phyloP scores from a whole-genome alignment of 92 coral and sea anemone genomes.

The Phymanthus crucifer region DNA sequence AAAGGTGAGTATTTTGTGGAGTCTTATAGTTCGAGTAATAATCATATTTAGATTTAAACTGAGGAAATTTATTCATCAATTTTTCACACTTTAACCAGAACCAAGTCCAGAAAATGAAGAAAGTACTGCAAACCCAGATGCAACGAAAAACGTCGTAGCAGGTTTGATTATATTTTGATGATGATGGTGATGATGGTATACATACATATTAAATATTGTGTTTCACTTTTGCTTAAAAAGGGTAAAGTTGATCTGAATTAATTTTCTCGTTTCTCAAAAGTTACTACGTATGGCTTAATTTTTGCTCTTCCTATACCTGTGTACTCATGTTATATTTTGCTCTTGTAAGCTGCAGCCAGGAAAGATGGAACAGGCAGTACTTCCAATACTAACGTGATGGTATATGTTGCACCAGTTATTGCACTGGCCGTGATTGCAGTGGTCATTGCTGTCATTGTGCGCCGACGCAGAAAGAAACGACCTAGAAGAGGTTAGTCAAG shows the following conservation, averaged over 20 bases:
- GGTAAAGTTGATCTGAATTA: too few species aligned
- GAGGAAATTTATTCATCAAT: too few species aligned
- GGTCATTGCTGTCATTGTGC: background rate
- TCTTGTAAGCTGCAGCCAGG: background rate
- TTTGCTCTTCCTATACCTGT: too few species aligned
- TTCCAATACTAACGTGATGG: background rate
- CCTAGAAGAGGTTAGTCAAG: background rate
- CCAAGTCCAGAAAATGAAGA: background rate
- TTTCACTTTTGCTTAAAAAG: too few species aligned
- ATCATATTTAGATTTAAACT: too few species aligned
- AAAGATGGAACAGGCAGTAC: background rate
- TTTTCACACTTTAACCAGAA: background rate
- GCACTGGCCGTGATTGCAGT: conserved; percentile 17
- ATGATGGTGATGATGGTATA: too few species aligned
- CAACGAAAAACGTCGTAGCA: background rate
- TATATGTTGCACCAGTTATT: conserved; percentile 16
- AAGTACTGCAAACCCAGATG: background rate
- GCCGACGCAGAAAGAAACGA: background rate
- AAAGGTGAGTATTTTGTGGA: conserved; percentile 16
- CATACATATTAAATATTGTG: too few species aligned
- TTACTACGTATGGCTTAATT: too few species aligned
- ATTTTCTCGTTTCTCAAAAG: too few species aligned
- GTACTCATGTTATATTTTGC: background rate
- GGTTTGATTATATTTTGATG: background rate
- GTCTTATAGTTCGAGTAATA: background rate